A percentile compares a stretch with the other conserved stretches of the same genome.
These are phyloP conservation scores for Diplolepis rosae DNA, from an alignment of 2,888 invertebrate genomes.

Conservation along the genomic window DNA sequence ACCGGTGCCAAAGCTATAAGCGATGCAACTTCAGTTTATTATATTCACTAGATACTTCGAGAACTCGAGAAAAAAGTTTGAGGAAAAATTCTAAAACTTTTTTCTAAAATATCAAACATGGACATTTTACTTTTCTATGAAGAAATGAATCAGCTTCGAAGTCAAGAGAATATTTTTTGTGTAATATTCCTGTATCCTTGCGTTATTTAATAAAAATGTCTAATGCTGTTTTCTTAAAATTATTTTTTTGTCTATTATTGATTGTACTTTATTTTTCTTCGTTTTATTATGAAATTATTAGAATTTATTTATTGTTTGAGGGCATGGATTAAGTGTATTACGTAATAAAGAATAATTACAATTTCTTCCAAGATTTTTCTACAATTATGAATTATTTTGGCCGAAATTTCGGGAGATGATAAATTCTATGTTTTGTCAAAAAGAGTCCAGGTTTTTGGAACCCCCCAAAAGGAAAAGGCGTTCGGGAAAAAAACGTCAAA, in stretches of 20 bases:
- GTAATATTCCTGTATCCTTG: background rate
- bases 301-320: no score
- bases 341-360: no score
- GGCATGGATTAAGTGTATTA: no score
- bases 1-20: background rate
- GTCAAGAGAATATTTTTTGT: background rate
- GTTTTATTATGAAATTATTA: no score
- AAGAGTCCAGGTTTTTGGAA: no score
- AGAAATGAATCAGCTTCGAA: background rate
- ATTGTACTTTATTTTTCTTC: background rate
- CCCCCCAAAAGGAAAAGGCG: no score
- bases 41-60: background rate
- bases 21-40: background rate
- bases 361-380: no score
- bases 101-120: background rate
- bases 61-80: background rate
- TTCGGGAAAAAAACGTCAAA: no score
- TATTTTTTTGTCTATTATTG: background rate
- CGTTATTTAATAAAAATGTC: slow-evolving; percentile 22
- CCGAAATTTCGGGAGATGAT: no score
- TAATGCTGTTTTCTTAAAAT: slow-evolving; percentile 12
- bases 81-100: background rate
- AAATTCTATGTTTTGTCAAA: no score
- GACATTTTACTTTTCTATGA: background rate
- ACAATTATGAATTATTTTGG: no score